Conservation (phyloP, 1,140 invertebrate species). For the Drosophila sturtevanti region DNA sequence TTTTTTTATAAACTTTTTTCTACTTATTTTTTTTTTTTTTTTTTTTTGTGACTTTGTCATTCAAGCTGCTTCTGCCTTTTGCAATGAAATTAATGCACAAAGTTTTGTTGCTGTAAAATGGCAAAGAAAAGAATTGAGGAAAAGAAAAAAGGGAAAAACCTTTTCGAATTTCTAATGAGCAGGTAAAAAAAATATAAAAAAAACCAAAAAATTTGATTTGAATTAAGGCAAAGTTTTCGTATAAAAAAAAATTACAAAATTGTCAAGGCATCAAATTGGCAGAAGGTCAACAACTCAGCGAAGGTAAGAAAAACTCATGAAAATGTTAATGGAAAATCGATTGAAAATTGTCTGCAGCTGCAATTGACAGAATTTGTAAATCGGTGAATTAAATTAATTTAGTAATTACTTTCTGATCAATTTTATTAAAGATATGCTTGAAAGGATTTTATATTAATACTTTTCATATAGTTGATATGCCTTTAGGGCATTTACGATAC, state of each 20-base stretch:
- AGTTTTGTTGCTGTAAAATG: slow-evolving; percentile 56
- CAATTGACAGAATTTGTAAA: neutral
- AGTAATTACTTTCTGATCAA: neutral
- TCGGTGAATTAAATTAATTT: neutral
- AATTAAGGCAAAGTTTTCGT: slow-evolving; percentile 74
- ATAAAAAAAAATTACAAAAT: slow-evolving; percentile 80
- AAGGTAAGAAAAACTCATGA: slow-evolving; percentile 18
- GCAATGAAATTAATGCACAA: slow-evolving; percentile 81
- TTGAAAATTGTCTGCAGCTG: neutral
- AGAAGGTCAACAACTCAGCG: slow-evolving; percentile 32
- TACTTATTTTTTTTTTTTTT: slow-evolving; percentile 34
- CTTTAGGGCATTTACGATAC: too few relatives aligned
- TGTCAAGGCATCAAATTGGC: slow-evolving; percentile 78
- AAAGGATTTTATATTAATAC: too few relatives aligned
- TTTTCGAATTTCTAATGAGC: slow-evolving; percentile 74
- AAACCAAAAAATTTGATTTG: slow-evolving; percentile 65
- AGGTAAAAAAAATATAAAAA: slow-evolving; percentile 53
- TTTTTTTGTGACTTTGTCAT: slow-evolving; percentile 54
- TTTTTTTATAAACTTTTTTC: slow-evolving; percentile 21
- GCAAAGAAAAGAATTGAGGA: neutral
- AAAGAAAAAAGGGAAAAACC: slow-evolving; percentile 24
- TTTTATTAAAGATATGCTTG: neutral
- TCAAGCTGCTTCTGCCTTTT: slow-evolving; percentile 56
- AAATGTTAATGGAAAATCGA: neutral
- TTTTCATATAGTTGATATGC: too few relatives aligned